phyloP scores from a whole-genome alignment of 2,797 vertebrate species.

The Fistularia commersonii region DNA sequence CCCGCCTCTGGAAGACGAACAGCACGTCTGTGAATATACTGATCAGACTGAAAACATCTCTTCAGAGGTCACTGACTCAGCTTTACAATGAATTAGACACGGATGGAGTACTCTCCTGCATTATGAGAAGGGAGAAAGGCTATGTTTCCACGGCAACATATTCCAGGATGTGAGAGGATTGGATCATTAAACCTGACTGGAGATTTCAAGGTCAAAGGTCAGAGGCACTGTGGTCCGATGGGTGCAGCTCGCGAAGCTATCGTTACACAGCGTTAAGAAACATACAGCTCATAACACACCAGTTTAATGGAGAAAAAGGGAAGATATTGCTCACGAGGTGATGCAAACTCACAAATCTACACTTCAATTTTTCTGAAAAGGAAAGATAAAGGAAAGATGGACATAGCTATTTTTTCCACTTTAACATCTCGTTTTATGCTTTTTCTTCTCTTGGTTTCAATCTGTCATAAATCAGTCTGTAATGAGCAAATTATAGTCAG shows the following conservation, averaged over 20 bases:
- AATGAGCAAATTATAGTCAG: slow-evolving; percentile 39
- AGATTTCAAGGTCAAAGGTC: slow-evolving; percentile 70
- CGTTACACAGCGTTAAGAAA: slow-evolving; percentile 51
- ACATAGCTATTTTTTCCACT: slow-evolving; percentile 17
- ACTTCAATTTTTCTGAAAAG: slow-evolving; percentile 30
- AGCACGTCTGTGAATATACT: slow-evolving; percentile 24
- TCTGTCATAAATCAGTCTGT: slow-evolving; percentile 36
- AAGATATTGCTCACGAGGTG: not conserved
- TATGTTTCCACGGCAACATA: slow-evolving; percentile 67
- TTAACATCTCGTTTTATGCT: slow-evolving; percentile 17
- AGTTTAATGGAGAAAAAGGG: not conserved
- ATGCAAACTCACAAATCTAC: slow-evolving; percentile 4
- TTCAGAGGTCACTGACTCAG: slow-evolving; percentile 61
- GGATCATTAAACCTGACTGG: slow-evolving; percentile 71
- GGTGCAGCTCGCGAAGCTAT: slow-evolving; percentile 58
- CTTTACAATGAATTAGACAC: slow-evolving; percentile 69
- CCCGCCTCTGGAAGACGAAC: slow-evolving; percentile 35
- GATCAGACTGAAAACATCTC: slow-evolving; percentile 56
- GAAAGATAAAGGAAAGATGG: slow-evolving; percentile 47
- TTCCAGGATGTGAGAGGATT: slow-evolving; percentile 54
- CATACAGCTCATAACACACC: slow-evolving; percentile 35
- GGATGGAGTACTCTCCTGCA: slow-evolving; percentile 57
- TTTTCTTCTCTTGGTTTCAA: slow-evolving; percentile 23
- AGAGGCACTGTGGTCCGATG: slow-evolving; percentile 35
- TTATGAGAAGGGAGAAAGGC: slow-evolving; percentile 39